Percentiles rank a stretch among this genome's conserved stretches.
Evolutionary conservation across 2,888 invertebrate genomes (phyloP).

Genomic region (Nomada fabriciana): DNA sequence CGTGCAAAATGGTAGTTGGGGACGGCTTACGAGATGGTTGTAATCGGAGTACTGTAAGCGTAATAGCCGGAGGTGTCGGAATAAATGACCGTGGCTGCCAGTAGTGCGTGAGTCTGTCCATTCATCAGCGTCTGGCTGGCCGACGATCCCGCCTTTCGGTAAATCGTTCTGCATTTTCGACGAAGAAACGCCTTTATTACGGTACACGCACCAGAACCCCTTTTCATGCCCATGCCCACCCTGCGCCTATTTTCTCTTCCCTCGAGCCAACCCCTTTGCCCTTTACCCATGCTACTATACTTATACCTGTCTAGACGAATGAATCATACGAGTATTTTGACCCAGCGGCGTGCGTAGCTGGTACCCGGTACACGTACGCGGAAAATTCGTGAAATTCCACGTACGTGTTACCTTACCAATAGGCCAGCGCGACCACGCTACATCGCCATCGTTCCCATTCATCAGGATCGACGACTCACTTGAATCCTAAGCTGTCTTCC

Average conservation of each 20-base stretch:
- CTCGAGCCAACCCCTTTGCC: slow-evolving; percentile 29
- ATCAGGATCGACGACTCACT: slow-evolving; percentile 67
- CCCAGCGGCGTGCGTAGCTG: slow-evolving; percentile 63
- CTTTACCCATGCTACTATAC: slow-evolving; percentile 63
- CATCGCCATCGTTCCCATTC: slow-evolving; percentile 7
- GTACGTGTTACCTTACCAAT: slow-evolving; percentile 39
- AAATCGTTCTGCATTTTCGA: slow-evolving; percentile 74
- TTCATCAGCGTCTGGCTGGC: slow-evolving; percentile 62
- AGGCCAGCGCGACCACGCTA: slow-evolving; percentile 24
- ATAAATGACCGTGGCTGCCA: slow-evolving; percentile 66
- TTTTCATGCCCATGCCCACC: neutral
- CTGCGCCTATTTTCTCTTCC: slow-evolving; percentile 51
- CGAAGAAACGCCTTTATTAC: slow-evolving; percentile 69
- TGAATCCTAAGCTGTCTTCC: slow-evolving; percentile 80
- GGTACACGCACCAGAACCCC: slow-evolving; percentile 53
- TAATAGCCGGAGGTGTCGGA: slow-evolving; percentile 67
- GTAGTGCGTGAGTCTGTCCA: slow-evolving; percentile 70
- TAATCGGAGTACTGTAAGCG: slow-evolving; percentile 65
- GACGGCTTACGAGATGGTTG: slow-evolving; percentile 57
- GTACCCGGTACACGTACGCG: slow-evolving; percentile 49
- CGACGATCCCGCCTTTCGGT: slow-evolving; percentile 56
- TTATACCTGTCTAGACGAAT: slow-evolving; percentile 75
- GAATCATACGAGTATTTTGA: slow-evolving; percentile 74
- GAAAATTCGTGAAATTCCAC: slow-evolving; percentile 71
- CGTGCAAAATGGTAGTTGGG: no score